Conservation (phyloP, 2,797 vertebrate species). For the Pempheris klunzingeri region DNA sequence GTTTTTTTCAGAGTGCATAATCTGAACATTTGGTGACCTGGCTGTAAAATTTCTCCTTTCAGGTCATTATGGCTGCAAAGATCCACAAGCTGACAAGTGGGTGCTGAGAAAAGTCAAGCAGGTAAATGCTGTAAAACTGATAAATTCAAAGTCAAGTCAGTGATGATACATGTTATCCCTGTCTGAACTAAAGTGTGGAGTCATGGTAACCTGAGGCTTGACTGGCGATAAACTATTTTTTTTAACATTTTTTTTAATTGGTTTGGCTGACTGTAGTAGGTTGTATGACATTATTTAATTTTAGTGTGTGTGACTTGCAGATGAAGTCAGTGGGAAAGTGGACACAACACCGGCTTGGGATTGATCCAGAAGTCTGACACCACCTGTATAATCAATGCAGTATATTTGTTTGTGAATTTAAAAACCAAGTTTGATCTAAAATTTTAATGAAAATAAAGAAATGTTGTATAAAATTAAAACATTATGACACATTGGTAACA, state of each 20-base stretch:
- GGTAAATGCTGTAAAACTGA: slow-evolving; percentile 36
- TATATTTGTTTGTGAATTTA: neutral
- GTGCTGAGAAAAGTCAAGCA: neutral
- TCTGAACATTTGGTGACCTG: neutral
- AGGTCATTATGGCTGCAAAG: neutral
- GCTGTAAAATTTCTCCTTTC: accelerated
- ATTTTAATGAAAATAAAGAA: slow-evolving; percentile 27
- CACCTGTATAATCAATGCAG: neutral
- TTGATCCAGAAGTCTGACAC: neutral
- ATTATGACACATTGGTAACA: neutral
- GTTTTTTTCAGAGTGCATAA: accelerated
- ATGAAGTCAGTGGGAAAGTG: neutral
- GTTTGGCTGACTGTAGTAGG: neutral
- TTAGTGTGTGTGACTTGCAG: slow-evolving; percentile 19
- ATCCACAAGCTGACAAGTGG: accelerated
- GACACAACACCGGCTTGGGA: neutral
- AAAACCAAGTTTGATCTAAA: neutral
- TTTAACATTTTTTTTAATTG: too few species aligned
- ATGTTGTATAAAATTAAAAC: neutral
- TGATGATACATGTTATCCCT: slow-evolving; percentile 84
- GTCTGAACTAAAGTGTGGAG: slow-evolving; percentile 83
- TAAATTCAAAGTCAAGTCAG: slow-evolving; percentile 9
- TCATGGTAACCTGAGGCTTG: slow-evolving; percentile 85
- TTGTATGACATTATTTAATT: neutral
- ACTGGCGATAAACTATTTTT: neutral